Evolutionary conservation across 2,888 invertebrate species (phyloP).

Genomic region (Eustalomyia histrio): DNA sequence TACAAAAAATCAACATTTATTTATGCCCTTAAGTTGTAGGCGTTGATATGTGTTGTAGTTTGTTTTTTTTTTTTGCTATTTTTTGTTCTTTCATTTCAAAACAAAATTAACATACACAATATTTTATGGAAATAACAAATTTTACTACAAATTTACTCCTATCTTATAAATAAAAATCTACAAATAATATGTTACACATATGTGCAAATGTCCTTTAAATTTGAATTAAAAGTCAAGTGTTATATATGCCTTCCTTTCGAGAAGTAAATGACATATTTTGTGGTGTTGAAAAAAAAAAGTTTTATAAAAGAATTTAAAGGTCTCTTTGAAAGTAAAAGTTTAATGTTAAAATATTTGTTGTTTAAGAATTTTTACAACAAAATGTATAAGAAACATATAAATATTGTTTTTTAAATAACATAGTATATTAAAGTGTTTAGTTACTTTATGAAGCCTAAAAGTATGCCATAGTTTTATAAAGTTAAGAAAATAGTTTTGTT

Average conservation of each 20-base stretch:
- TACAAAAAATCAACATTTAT: not conserved
- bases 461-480: conserved; percentile 49
- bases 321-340: conserved; percentile 51
- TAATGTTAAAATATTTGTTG: conserved; percentile 23
- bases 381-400: not conserved
- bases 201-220: conserved; percentile 28
- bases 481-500: conserved; percentile 42
- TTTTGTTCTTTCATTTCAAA: not conserved
- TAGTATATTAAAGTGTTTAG: conserved; percentile 30
- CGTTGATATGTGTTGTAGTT: conserved; percentile 40
- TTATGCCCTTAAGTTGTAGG: conserved; percentile 29
- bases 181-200: not conserved
- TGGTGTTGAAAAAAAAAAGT: not conserved
- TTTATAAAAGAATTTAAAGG: conserved; percentile 19
- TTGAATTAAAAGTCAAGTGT: conserved; percentile 31
- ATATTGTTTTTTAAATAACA: not conserved
- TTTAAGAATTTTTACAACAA: conserved; percentile 23
- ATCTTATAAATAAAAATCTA: conserved; percentile 6
- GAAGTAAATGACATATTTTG: not conserved
- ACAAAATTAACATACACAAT: conserved; percentile 29
- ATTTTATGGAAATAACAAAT: conserved; percentile 14
- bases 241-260: not conserved
- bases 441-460: conserved; percentile 41
- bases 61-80: not conserved
- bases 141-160: not conserved